These are phyloP conservation scores for Sorex maritimensis DNA, from an alignment of 2,797 vertebrate genomes.

Conservation along the genomic window DNA sequence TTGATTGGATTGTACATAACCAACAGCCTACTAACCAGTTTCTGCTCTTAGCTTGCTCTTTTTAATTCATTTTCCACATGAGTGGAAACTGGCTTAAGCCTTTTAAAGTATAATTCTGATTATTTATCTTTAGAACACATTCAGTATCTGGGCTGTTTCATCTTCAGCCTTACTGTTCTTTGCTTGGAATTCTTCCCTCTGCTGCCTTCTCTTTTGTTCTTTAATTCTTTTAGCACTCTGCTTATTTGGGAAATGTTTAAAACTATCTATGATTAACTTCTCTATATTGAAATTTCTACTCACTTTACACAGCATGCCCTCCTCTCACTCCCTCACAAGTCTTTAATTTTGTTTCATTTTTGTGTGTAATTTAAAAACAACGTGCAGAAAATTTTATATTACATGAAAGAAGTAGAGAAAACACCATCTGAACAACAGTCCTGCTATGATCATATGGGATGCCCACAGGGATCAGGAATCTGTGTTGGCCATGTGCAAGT, in stretches of 20 bases:
- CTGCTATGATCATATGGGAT: no score
- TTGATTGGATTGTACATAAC: neutral
- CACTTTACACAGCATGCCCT: neutral
- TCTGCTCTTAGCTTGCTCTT: neutral
- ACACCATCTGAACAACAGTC: no score
- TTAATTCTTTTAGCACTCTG: neutral
- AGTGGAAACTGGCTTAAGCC: neutral
- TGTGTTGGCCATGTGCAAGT: no score
- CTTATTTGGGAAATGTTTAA: conserved; percentile 10
- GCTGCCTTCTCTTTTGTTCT: neutral
- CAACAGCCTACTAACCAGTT: neutral
- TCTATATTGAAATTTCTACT: neutral
- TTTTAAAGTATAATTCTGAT: conserved; percentile 13
- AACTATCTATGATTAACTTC: neutral
- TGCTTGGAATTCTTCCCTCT: neutral
- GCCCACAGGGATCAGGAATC: no score
- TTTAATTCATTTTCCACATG: neutral
- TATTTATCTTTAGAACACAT: conserved; percentile 19
- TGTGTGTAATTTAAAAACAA: conserved; percentile 10
- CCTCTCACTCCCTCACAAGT: neutral
- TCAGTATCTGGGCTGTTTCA: neutral
- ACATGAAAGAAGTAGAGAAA: no score
- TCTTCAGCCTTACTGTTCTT: neutral
- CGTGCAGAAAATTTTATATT: no score
- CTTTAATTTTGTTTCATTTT: conserved; percentile 29